Base-by-base conservation (phyloP, 2,888 invertebrate species). In the Pandemis heparana region DNA sequence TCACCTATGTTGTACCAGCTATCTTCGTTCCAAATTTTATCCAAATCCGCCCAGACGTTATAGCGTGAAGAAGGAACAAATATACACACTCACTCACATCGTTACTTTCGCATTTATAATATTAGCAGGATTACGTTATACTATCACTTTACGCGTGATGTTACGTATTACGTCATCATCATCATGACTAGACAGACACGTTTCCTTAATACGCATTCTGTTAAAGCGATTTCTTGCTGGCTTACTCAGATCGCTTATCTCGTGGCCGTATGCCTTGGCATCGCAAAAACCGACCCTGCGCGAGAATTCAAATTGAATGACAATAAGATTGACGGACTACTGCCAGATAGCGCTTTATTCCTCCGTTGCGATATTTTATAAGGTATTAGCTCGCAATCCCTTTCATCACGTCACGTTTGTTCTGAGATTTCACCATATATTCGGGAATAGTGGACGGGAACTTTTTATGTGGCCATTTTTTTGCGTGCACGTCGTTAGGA, bases 281-380 rank as follows among this genome's bases (percentile, higher is more conserved):
- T 82, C 78, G 82, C 87, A 91, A 90, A 90, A 91, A 88, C 86
- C 84, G 85, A 82, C 83, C 82, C 87, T 85, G 86, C 85, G 89
- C 85, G 89, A 88, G 91, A 91, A 92, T 92, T 92, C 91, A 92
- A 93, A 92, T 92, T 90, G 92, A 92, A 92, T 89, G 92, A 93
- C 92, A 92, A 92, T 92, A 92, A 91, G 92, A 92, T 92, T 91
- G 92, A 92, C 92, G 92, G 89, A 87, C 85, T 85, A 82, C 86
- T 83, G 85, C 81, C 84, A 86, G 90, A 92, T 90, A 90, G 87
- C 88, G 83, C 89, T 85, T 83, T 90, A 89, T 89, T 90, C 89
- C 89, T 88, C 85, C 86, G 84, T 82, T 77, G 86, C 69, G 74
- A 74, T 74, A 74, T 74, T 74, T 74, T 74, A 73, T 73, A 73